phyloP scores from a whole-genome alignment of 2,113 vertebrate species.

The Scomber colias region DNA sequence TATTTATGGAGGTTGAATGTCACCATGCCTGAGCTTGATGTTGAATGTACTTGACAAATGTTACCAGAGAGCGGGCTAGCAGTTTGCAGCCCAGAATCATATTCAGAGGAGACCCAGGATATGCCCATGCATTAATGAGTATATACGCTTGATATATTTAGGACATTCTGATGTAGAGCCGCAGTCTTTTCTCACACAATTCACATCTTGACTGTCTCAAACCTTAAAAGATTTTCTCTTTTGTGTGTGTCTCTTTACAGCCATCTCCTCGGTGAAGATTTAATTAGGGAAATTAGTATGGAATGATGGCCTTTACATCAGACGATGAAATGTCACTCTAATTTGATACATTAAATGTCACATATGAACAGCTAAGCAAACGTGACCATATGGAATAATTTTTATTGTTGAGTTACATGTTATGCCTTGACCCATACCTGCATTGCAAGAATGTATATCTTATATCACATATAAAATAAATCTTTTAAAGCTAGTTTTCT shows the following conservation, averaged over 20 bases:
- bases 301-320: slow-evolving; percentile 1
- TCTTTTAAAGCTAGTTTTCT: slow-evolving; percentile 24
- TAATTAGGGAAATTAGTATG: neutral
- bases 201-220: neutral
- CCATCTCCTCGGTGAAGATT: neutral
- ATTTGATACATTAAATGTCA: neutral
- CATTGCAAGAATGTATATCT: too few species aligned
- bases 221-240: neutral
- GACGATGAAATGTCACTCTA: neutral
- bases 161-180: slow-evolving; percentile 20
- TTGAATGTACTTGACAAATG: slow-evolving; percentile 58
- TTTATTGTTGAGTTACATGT: neutral
- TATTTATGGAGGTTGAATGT: slow-evolving; percentile 40
- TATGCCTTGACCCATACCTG: neutral
- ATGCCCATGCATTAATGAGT: slow-evolving; percentile 38
- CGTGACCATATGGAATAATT: too few species aligned
- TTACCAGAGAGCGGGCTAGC: slow-evolving; percentile 11
- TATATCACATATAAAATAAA: neutral
- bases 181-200: neutral
- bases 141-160: slow-evolving; percentile 31
- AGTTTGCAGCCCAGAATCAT: slow-evolving; percentile 11
- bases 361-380: too few species aligned
- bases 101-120: slow-evolving; percentile 8
- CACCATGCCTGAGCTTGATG: slow-evolving; percentile 47
- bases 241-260: slow-evolving; percentile 14